Evolutionary conservation across 2,888 invertebrate species (phyloP), one percentile per base, ranked within the genome.

Genomic region (Tetanocera ferruginea): DNA sequence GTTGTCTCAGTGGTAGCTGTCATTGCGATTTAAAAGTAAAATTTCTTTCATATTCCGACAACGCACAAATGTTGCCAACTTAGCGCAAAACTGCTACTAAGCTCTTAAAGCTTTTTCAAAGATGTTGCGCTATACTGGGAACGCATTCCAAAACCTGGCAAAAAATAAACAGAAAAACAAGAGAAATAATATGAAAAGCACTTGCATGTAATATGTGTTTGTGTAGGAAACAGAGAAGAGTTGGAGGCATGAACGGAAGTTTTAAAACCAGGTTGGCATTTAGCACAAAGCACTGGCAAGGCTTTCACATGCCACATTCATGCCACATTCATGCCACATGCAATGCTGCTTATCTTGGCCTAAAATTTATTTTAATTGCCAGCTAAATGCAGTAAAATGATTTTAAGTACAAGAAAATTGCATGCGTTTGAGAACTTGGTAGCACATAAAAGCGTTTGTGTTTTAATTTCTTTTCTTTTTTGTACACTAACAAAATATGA

Each of bases 371-470:
- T 86, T 87, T 86, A 86, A 86, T 86, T 86, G 86, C 87, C 82
- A 85, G 83, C 87, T 85, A 87, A 86, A 86, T 87, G 86, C 84
- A 84, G 86, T 85, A 84, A 87, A 86, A 86, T 86, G 86, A 86
- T 83, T 86, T 86, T 85, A 85, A 80, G 85, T 84, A 82, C 86
- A 86, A 85, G 85, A 85, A 84, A 86, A 85, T 60, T 60, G 25
- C 85, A 85, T 85, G 85, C 85, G 85, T 83, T 85, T 85, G 85
- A 84, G 86, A 84, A 86, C 85, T 83, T 85, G 79, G 84, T 81
- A 85, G 84, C 82, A 83, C 82, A 83, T 82, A 76, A 80, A 82
- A 82, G 81, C 76, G 80, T 81, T 84, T n/a, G 25, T 60, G 9
- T 5, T 28, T 23, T 60, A 3, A 43, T 43, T 43, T 14, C 1